These are phyloP conservation scores for Hypocryptadius cinnamomeus DNA, from an alignment of 2,113 vertebrate species.

Conservation along the genomic window DNA sequence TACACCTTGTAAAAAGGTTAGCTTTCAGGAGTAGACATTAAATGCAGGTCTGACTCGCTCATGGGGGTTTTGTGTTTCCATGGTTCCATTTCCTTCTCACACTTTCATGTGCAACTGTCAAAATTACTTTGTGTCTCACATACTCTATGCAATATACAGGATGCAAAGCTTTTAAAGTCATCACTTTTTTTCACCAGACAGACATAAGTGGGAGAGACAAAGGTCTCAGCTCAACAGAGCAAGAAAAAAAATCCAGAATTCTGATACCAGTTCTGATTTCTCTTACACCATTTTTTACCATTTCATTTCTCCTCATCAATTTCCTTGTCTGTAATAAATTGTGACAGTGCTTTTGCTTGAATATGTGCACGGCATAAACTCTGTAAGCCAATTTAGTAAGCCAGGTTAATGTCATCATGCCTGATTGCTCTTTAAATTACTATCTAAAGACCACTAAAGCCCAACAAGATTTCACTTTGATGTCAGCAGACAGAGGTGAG, in stretches of 20 bases:
- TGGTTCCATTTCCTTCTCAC: not conserved
- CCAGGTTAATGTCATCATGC: not conserved
- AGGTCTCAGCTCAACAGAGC: not conserved
- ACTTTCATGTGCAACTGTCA: not conserved
- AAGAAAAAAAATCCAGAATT: not conserved
- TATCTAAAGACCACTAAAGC: not conserved
- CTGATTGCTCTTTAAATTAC: not conserved
- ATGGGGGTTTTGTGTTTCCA: not conserved
- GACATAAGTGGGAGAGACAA: not conserved
- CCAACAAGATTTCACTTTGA: not conserved
- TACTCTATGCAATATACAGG: not conserved
- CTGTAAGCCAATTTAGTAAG: not conserved
- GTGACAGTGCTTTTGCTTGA: not conserved
- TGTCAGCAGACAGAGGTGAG: not conserved
- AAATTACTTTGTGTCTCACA: not conserved
- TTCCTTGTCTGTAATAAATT: not conserved
- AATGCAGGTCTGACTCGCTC: not conserved
- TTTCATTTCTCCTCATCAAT: not conserved
- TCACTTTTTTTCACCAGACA: not conserved
- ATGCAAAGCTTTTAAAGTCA: conserved; percentile 22
- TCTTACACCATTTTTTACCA: not conserved
- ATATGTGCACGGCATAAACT: not conserved
- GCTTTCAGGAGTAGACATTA: not conserved
- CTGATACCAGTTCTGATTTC: not conserved
- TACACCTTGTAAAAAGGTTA: not conserved